Base-by-base conservation (phyloP, 2,888 invertebrate genomes). In the Coenonympha glycerion region DNA sequence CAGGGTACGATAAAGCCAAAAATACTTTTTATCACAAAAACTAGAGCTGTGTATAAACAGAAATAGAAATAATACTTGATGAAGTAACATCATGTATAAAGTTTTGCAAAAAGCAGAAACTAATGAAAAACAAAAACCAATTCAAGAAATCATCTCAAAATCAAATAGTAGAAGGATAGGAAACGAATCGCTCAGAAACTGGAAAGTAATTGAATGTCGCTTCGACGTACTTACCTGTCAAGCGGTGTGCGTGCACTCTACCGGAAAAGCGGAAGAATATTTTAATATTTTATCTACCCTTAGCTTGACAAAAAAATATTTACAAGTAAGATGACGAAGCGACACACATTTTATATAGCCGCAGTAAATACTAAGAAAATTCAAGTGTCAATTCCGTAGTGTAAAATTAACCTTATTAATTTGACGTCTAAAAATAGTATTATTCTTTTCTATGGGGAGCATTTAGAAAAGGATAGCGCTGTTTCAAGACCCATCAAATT, bases 141-240 rank as follows among this genome's bases (percentile, higher is more conserved):
- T 31, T 31, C 3, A 33, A 33, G 19, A 36, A 19, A 36, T 3
- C 16, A 36, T 3, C 16, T 3, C 16, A 16, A 8, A 24, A 24
- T n/a, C 4, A 15, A 40, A 11, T 15, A 15, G 15, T 21, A 21
- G 8, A 6, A 8, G 5, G 60, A 60, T 61, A 63, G 66, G 69
- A 74, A 75, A 70, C 66, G 62, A 71, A 73, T 73, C 66, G 59
- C 6, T 41, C 11, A 71, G 73, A 72, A 77, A 78, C 71, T 69
- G 71, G 73, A 72, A 77, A 78, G 71, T 69, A 73, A 73, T 71
- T 60, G 66, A 55, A 58, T 52, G 30, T 11, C 39, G 41, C 34
- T 28, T 13, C 16, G 36, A 50, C 48, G 53, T 39, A 45, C 48
- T 46, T 41, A 45, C 28, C 19, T 30, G 41, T 13, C 16, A 30